Percentiles rank a stretch among this genome's conserved stretches.
These are phyloP conservation scores for Barypeithes pellucidus DNA, from an alignment of 2,888 invertebrate species.

Conservation along the genomic window DNA sequence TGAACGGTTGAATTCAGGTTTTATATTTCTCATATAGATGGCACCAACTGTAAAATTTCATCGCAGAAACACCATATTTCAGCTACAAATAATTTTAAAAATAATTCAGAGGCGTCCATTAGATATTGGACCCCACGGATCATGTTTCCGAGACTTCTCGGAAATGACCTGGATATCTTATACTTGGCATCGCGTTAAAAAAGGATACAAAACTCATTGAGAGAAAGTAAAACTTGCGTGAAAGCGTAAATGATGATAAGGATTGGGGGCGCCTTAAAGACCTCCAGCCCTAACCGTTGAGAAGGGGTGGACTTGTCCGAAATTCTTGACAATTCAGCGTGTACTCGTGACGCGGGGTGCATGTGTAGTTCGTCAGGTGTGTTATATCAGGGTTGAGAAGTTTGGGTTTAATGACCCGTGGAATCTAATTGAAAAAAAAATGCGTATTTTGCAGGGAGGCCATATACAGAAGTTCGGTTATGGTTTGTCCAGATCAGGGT, in stretches of 20 bases:
- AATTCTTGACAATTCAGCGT: constrained; percentile 2
- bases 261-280: constrained; percentile 26
- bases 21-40: constrained; percentile 2
- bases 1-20: no score
- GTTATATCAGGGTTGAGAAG: neutral
- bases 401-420: constrained; percentile 26
- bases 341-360: constrained; percentile 3
- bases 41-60: neutral
- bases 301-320: constrained; percentile 24
- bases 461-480: no score
- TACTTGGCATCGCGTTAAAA: constrained; percentile 10
- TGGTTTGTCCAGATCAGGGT: no score
- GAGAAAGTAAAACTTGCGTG: neutral
- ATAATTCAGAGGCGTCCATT: constrained; percentile 1
- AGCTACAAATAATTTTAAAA: neutral
- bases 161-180: constrained; percentile 17
- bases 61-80: neutral
- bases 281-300: constrained; percentile 15
- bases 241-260: neutral
- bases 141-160: constrained; percentile 17
- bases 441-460: no score
- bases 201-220: neutral
- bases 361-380: neutral
- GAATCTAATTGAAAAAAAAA: neutral
- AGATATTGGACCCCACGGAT: constrained; percentile 31